A percentile compares a stretch with the other conserved stretches of the same genome.
Conservation (phyloP, 2,113 vertebrate genomes). For the Takifugu flavidus region DNA sequence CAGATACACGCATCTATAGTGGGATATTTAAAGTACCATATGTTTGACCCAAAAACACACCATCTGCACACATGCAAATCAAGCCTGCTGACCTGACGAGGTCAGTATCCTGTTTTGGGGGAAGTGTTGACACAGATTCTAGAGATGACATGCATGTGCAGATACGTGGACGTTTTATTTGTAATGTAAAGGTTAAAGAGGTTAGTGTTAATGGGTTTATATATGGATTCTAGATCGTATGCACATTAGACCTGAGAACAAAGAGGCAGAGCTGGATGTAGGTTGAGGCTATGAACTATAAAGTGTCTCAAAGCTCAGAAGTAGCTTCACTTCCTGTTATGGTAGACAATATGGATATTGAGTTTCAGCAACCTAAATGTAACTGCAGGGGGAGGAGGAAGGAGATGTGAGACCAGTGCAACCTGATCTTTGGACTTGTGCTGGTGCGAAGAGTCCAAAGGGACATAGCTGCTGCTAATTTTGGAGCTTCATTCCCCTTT, state of each 20-base stretch:
- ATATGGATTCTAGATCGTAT: slow-evolving; percentile 1
- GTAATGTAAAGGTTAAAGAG: slow-evolving; percentile 7
- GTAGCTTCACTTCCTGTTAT: slow-evolving; percentile 31
- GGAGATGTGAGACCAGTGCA: slow-evolving; percentile 34
- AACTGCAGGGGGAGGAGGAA: slow-evolving; percentile 37
- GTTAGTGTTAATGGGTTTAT: slow-evolving; percentile 7
- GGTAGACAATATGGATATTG: slow-evolving; percentile 22
- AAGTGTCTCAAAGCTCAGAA: background rate
- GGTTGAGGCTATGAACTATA: too few species aligned
- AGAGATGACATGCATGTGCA: slow-evolving; percentile 5
- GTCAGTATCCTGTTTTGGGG: slow-evolving; percentile 12
- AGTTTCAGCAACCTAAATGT: slow-evolving; percentile 41
- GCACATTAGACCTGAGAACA: background rate
- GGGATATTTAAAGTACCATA: too few species aligned
- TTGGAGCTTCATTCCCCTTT: slow-evolving; percentile 5
- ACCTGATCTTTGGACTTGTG: slow-evolving; percentile 29
- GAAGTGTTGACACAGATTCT: slow-evolving; percentile 4
- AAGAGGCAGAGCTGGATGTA: background rate
- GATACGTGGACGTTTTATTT: background rate
- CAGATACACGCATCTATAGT: too few species aligned
- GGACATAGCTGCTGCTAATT: slow-evolving; percentile 18
- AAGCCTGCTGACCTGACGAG: slow-evolving; percentile 34
- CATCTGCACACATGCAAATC: slow-evolving; percentile 14
- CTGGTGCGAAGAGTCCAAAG: slow-evolving; percentile 5
- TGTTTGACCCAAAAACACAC: background rate